Percentiles rank a stretch among this genome's conserved stretches.
phyloP scores from a whole-genome alignment of 2,113 vertebrate genomes.

The Dasypus novemcinctus region DNA sequence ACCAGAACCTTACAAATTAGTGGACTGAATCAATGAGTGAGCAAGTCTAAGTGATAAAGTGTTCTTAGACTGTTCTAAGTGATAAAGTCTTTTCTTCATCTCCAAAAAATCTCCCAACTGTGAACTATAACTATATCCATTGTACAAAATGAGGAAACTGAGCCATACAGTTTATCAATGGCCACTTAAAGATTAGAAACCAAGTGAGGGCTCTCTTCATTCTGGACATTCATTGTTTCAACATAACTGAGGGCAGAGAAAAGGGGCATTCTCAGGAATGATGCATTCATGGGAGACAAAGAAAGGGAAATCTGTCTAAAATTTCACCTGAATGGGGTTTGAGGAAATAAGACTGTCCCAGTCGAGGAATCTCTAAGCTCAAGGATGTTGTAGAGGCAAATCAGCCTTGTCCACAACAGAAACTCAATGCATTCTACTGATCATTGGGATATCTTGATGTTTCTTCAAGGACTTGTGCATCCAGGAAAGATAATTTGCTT shows the following conservation, averaged over 20 bases:
- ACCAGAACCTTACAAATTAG: not conserved
- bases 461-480: not conserved
- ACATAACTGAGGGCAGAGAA: not conserved
- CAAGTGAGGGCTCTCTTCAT: not conserved
- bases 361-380: not conserved
- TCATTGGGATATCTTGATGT: not conserved
- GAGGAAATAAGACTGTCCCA: not conserved
- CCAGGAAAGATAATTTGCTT: not conserved
- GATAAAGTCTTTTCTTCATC: not conserved
- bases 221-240: not conserved
- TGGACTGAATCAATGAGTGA: not conserved
- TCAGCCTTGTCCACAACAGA: not conserved
- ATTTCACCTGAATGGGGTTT: not conserved
- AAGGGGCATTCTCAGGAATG: not conserved
- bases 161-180: not conserved
- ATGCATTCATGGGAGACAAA: not conserved
- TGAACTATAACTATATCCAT: not conserved
- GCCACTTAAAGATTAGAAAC: not conserved
- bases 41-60: not conserved
- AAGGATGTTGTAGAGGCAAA: not conserved
- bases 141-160: not conserved
- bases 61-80: too few species aligned
- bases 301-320: not conserved
- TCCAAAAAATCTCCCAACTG: not conserved
- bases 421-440: not conserved